Evolutionary conservation across 2,888 invertebrate genomes (phyloP).

Genomic region (Oligia fasciuncula): DNA sequence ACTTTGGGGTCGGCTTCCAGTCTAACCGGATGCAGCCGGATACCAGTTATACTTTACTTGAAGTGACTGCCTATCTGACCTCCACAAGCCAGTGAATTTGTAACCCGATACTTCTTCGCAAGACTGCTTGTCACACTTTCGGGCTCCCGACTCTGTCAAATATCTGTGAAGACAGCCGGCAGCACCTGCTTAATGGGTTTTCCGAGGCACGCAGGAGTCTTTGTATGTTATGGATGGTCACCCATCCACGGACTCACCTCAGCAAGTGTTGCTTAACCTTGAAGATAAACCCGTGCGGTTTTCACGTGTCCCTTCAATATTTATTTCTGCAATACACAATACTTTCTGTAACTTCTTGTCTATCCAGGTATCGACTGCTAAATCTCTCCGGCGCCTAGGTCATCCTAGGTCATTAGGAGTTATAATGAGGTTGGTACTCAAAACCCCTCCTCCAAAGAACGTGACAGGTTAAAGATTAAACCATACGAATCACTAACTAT

Average conservation of each 20-base stretch:
- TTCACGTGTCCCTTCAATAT: too few relatives aligned
- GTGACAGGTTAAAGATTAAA: slow-evolving; percentile 27
- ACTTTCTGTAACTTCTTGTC: background rate
- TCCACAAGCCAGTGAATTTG: too few relatives aligned
- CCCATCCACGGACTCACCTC: too few relatives aligned
- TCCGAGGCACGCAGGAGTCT: background rate
- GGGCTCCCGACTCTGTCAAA: background rate
- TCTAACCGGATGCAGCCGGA: too few relatives aligned
- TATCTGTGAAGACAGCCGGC: background rate
- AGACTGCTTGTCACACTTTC: too few relatives aligned
- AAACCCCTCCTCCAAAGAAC: background rate
- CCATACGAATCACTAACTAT: background rate
- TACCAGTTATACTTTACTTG: too few relatives aligned
- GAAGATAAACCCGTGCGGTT: background rate
- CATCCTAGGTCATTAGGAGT: background rate
- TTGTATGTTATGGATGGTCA: too few relatives aligned
- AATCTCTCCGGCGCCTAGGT: background rate
- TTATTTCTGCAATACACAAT: too few relatives aligned
- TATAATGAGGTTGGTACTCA: background rate
- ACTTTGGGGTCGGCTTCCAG: too few relatives aligned
- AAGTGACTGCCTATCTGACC: too few relatives aligned
- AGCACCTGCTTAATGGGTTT: background rate
- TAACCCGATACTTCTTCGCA: too few relatives aligned
- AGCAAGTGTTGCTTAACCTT: background rate
- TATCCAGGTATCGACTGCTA: background rate